phyloP scores from a whole-genome alignment of 2,113 vertebrate species.

The Lagopus muta region DNA sequence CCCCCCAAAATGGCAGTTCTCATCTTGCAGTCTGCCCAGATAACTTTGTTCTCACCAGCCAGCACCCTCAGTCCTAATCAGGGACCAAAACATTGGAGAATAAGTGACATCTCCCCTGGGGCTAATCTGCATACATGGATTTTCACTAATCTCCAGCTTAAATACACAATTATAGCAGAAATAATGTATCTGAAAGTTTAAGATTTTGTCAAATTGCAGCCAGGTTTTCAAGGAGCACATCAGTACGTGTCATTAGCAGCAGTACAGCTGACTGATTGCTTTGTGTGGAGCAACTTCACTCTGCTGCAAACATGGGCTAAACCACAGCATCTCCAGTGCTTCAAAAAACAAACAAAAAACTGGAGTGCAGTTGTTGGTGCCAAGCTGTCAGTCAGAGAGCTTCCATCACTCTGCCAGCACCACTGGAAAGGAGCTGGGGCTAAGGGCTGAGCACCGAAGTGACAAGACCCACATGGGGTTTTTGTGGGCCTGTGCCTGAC shows the following conservation, averaged over 20 bases:
- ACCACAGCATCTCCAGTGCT: neutral
- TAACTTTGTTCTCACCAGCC: neutral
- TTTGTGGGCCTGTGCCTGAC: neutral
- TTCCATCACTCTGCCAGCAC: neutral
- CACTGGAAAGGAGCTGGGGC: neutral
- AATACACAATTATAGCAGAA: neutral
- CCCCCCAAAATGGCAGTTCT: neutral
- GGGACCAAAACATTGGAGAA: neutral
- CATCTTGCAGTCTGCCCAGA: neutral
- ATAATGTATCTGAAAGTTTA: neutral
- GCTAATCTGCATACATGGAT: neutral
- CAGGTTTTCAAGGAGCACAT: neutral
- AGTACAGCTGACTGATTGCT: neutral
- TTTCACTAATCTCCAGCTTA: neutral
- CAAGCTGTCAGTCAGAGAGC: neutral
- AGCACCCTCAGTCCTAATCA: neutral
- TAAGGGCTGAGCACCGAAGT: rapidly evolving
- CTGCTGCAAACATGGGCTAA: neutral
- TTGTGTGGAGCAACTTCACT: neutral
- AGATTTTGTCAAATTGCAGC: neutral
- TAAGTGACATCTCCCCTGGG: neutral
- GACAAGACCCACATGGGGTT: neutral
- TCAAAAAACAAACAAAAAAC: neutral
- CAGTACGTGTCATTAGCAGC: neutral
- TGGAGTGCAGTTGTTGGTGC: neutral